Conservation (phyloP, 2,113 vertebrate species). For the Phocoena phocoena region DNA sequence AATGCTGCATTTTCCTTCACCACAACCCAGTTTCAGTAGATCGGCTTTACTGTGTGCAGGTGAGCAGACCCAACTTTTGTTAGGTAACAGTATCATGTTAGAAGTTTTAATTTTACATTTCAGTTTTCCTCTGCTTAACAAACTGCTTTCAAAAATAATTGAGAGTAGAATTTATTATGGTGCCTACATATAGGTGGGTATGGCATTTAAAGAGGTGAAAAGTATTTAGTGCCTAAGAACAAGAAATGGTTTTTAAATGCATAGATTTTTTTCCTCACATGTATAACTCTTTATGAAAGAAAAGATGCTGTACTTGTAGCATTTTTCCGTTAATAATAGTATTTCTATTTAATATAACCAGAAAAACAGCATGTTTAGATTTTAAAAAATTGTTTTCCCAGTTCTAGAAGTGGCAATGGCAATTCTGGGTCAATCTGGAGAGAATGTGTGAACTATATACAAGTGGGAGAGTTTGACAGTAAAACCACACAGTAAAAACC, state of each 20-base stretch:
- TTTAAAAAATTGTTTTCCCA: not conserved
- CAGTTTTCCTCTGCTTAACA: slow-evolving; percentile 65
- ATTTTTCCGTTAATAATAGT: not conserved
- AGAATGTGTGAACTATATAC: not conserved
- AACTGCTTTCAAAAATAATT: slow-evolving; percentile 70
- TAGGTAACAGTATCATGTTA: slow-evolving; percentile 35
- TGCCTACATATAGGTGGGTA: slow-evolving; percentile 45
- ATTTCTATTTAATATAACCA: not conserved
- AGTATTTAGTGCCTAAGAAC: slow-evolving; percentile 58
- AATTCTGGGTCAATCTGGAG: not conserved
- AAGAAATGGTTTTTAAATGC: slow-evolving; percentile 68
- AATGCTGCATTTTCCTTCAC: not conserved
- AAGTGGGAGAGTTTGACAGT: not conserved
- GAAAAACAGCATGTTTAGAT: not conserved
- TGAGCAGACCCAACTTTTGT: not conserved
- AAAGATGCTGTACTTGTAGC: not conserved
- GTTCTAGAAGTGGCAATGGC: not conserved
- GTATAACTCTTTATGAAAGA: not conserved
- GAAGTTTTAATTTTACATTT: slow-evolving; percentile 49
- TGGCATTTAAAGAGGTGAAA: not conserved
- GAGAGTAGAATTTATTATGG: slow-evolving; percentile 77
- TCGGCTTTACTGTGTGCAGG: not conserved
- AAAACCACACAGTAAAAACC: not conserved
- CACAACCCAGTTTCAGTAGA: not conserved
- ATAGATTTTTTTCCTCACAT: not conserved